Evolutionary conservation across 1,140 invertebrate genomes (phyloP).

Genomic region (Lethocerus indicus): DNA sequence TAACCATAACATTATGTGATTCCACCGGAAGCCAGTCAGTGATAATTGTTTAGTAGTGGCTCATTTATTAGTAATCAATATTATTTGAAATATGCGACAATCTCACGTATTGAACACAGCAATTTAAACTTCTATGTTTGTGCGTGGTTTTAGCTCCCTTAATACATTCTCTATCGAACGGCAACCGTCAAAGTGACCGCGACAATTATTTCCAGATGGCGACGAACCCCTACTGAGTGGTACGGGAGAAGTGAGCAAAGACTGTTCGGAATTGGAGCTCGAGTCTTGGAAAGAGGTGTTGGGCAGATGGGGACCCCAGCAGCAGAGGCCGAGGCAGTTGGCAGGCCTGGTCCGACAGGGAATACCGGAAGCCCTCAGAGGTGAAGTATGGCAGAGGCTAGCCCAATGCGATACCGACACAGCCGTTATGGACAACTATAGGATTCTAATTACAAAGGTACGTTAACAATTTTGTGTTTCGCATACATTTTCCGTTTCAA

Average conservation of each 20-base stretch:
- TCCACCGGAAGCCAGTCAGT: too few relatives aligned
- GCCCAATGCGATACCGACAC: constrained; percentile 68
- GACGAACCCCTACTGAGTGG: constrained; percentile 94
- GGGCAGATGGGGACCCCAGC: constrained; percentile 62
- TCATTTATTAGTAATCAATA: too few relatives aligned
- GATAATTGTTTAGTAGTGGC: too few relatives aligned
- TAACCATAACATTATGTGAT: too few relatives aligned
- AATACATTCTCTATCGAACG: too few relatives aligned
- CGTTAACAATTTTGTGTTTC: too few relatives aligned
- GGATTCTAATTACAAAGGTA: constrained; percentile 80
- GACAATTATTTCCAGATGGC: constrained; percentile 39
- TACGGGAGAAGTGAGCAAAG: constrained; percentile 89
- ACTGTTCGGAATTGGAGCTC: constrained; percentile 82
- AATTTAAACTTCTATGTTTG: too few relatives aligned
- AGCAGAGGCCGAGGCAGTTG: constrained; percentile 60
- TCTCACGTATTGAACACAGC: too few relatives aligned
- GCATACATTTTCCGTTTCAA: too few relatives aligned
- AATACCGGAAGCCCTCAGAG: constrained; percentile 88
- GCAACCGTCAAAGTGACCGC: background rate
- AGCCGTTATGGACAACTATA: constrained; percentile 81
- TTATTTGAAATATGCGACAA: too few relatives aligned
- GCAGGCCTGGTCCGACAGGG: constrained; percentile 64
- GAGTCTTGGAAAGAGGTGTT: constrained; percentile 85
- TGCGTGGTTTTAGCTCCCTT: too few relatives aligned
- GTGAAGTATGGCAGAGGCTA: constrained; percentile 93